These are phyloP conservation scores for Emydocephalus ijimae DNA, from an alignment of 2,113 vertebrate species.

Conservation along the genomic window DNA sequence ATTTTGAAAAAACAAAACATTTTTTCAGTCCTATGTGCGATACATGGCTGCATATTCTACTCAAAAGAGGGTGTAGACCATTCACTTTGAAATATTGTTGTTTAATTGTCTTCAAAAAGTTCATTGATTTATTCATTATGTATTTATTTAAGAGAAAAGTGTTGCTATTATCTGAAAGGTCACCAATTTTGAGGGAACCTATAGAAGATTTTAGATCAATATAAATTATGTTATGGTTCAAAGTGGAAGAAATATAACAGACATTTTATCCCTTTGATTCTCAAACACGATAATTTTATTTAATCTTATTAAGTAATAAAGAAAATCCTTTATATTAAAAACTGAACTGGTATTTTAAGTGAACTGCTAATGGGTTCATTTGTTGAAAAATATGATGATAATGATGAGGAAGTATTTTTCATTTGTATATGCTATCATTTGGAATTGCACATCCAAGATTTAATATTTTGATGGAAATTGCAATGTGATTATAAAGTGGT, in stretches of 20 bases:
- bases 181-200: slow-evolving; percentile 57
- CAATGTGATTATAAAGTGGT: not conserved
- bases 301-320: not conserved
- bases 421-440: not conserved
- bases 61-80: not conserved
- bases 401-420: not conserved
- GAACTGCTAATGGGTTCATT: slow-evolving; percentile 1
- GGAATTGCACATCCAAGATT: not conserved
- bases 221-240: slow-evolving; percentile 27
- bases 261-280: not conserved
- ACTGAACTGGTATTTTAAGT: slow-evolving; percentile 48
- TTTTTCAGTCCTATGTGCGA: not conserved
- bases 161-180: slow-evolving; percentile 61
- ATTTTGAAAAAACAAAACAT: not conserved
- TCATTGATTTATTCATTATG: slow-evolving; percentile 23
- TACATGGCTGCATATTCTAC: not conserved
- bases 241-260: not conserved
- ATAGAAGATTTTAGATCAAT: slow-evolving; percentile 58
- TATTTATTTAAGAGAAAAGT: slow-evolving; percentile 39
- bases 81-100: not conserved
- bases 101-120: slow-evolving; percentile 26
- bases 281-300: not conserved
- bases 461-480: not conserved
- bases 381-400: not conserved
- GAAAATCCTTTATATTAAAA: not conserved